Conservation (phyloP, 2,797 vertebrate species). For the Fratercula arctica region DNA sequence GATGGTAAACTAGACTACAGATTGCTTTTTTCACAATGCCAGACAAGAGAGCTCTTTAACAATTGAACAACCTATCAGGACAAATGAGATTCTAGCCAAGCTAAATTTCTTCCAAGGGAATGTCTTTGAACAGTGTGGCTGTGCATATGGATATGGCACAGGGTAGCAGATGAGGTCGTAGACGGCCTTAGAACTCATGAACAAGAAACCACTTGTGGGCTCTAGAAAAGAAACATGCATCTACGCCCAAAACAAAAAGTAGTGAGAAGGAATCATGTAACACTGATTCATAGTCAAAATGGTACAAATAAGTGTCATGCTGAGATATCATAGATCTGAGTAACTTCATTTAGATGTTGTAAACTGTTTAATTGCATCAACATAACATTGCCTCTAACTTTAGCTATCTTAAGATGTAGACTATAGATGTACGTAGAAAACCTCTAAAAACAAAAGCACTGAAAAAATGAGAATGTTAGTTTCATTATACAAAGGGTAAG, state of each 20-base stretch:
- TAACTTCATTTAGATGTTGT: background rate
- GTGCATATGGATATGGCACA: background rate
- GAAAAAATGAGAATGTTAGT: background rate
- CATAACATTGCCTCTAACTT: background rate
- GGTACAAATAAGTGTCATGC: background rate
- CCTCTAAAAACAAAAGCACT: background rate
- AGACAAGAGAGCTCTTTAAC: background rate
- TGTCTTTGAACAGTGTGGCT: background rate
- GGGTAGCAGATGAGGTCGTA: background rate
- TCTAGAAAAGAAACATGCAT: background rate
- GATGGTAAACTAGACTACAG: background rate
- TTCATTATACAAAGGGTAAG: background rate
- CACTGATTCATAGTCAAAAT: background rate
- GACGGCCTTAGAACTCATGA: background rate
- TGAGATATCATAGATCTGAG: background rate
- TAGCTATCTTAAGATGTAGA: background rate
- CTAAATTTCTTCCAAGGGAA: background rate
- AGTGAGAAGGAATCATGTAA: background rate
- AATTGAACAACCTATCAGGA: background rate
- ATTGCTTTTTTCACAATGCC: background rate
- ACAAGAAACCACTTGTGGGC: background rate
- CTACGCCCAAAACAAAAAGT: rapidly evolving
- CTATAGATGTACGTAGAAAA: background rate
- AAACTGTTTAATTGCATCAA: background rate
- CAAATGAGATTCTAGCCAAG: background rate